These are phyloP conservation scores for Julus scandinavius DNA, from an alignment of 2,888 invertebrate genomes.

Conservation along the genomic window DNA sequence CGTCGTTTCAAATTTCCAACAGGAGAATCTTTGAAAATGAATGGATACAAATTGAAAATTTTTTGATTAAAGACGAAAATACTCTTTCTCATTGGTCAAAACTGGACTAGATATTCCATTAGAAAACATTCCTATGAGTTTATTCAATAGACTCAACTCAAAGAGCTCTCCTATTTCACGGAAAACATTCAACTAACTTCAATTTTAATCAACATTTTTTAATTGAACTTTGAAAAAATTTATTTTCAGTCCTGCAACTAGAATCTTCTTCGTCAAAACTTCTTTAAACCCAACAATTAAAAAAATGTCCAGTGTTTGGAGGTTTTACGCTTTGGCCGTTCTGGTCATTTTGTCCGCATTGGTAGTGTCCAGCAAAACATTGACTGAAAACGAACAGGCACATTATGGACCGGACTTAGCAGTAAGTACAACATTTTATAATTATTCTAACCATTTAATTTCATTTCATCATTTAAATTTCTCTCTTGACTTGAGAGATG, in stretches of 20 bases:
- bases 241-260: background rate
- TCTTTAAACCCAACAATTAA: background rate
- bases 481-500: no score
- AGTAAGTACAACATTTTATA: background rate
- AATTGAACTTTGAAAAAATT: background rate
- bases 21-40: background rate
- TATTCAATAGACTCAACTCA: background rate
- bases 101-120: background rate
- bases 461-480: no score
- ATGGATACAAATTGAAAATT: background rate
- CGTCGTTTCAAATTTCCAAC: background rate
- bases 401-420: constrained; percentile 27
- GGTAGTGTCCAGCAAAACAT: background rate
- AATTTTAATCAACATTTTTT: background rate
- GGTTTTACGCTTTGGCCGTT: background rate
- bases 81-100: background rate
- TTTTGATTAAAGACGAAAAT: background rate
- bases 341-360: constrained; percentile 3
- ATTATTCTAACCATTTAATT: background rate
- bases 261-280: background rate
- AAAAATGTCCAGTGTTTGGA: constrained; percentile 30
- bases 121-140: background rate
- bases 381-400: constrained; percentile 3
- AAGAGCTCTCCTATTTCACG: background rate
- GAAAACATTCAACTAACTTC: background rate